Conservation (phyloP, 2,797 vertebrate species). For the Cetoscarus ocellatus region DNA sequence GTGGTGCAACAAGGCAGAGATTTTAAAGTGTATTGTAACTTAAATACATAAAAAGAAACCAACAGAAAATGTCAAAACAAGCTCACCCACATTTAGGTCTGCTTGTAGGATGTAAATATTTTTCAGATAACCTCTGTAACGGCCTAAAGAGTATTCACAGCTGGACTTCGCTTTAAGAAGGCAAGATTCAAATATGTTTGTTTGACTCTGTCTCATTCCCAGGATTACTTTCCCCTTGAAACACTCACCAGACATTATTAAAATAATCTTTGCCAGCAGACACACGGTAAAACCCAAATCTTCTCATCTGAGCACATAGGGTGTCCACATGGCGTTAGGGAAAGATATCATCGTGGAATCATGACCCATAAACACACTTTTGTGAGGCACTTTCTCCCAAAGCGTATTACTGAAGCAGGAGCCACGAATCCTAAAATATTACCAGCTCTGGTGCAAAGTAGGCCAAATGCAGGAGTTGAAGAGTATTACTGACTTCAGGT, state of each 20-base stretch:
- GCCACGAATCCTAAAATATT: slow-evolving; percentile 64
- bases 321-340: slow-evolving; percentile 24
- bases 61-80: not conserved
- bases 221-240: slow-evolving; percentile 52
- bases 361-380: slow-evolving; percentile 80
- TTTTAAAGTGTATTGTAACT: not conserved
- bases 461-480: slow-evolving; percentile 38
- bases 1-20: not conserved
- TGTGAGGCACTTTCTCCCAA: slow-evolving; percentile 48
- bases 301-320: slow-evolving; percentile 55
- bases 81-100: not conserved
- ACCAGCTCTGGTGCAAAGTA: slow-evolving; percentile 54
- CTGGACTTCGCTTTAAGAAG: slow-evolving; percentile 5
- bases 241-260: slow-evolving; percentile 51
- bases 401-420: slow-evolving; percentile 48
- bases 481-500: slow-evolving; percentile 24
- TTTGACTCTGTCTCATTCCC: slow-evolving; percentile 22
- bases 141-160: not conserved
- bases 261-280: slow-evolving; percentile 54
- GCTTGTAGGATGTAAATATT: not conserved
- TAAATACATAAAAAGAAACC: not conserved
- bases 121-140: slow-evolving; percentile 3
- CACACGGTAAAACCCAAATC: slow-evolving; percentile 48
- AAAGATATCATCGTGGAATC: slow-evolving; percentile 42
- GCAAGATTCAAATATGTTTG: slow-evolving; percentile 16